Percentiles rank a stretch among this genome's conserved stretches.
These are phyloP conservation scores for Nebria ingens DNA, from an alignment of 1,140 invertebrate species.

Conservation along the genomic window DNA sequence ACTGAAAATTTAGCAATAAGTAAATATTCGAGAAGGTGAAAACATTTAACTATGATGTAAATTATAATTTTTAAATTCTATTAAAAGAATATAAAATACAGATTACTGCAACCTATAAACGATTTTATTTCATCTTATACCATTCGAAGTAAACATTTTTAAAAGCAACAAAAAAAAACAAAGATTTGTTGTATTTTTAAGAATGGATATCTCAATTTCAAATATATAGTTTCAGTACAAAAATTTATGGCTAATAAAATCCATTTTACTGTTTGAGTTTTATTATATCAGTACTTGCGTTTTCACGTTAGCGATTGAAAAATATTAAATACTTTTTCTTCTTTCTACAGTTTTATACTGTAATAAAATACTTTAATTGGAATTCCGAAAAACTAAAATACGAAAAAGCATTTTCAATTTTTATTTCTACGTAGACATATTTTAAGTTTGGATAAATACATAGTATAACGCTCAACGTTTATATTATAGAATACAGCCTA, in stretches of 20 bases:
- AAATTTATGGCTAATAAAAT: slow-evolving; percentile 10
- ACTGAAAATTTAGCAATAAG: no score
- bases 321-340: slow-evolving; percentile 10
- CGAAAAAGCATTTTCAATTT: not conserved
- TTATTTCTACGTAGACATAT: no score
- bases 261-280: slow-evolving; percentile 2
- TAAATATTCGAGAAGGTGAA: no score
- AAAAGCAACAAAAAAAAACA: not conserved
- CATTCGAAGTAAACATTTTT: not conserved
- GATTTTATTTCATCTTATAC: no score
- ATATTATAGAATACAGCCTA: no score
- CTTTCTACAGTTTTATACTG: slow-evolving; percentile 4
- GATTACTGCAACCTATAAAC: no score
- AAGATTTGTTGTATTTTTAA: slow-evolving; percentile 8
- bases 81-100: no score
- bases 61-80: no score
- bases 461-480: no score
- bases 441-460: no score
- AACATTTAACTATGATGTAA: no score
- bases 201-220: slow-evolving; percentile 8
- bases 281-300: slow-evolving; percentile 8
- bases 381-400: slow-evolving; percentile 4
- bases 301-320: slow-evolving; percentile 7
- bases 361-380: slow-evolving; percentile 10
- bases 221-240: slow-evolving; percentile 9